A percentile compares a stretch with the other conserved stretches of the same genome.
These are phyloP conservation scores for Neotoma lepida DNA, from an alignment of 2,113 vertebrate species.

Conservation along the genomic window DNA sequence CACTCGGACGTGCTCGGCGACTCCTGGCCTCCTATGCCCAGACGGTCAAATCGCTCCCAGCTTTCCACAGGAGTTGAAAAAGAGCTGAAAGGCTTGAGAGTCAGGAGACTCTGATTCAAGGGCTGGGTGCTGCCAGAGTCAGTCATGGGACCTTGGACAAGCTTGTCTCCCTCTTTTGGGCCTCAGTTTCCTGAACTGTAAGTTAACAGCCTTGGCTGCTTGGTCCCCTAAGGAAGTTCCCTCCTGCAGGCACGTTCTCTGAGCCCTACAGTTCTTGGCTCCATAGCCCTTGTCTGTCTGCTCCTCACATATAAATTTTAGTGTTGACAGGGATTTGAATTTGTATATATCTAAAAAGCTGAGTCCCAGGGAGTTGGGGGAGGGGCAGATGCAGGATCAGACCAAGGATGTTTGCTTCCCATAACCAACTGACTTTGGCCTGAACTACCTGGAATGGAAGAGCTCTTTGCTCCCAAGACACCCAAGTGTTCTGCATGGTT, in stretches of 20 bases:
- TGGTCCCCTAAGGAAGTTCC: neutral
- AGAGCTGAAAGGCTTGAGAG: slow-evolving; percentile 48
- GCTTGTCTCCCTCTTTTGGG: neutral
- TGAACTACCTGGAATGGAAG: neutral
- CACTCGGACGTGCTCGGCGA: neutral
- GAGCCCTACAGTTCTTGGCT: neutral
- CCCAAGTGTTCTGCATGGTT: neutral
- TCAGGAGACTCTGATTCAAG: slow-evolving; percentile 31
- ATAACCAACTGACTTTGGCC: neutral
- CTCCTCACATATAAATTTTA: slow-evolving; percentile 42
- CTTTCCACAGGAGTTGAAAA: slow-evolving; percentile 63
- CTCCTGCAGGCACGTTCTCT: neutral
- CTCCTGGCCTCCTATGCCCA: slow-evolving; percentile 43
- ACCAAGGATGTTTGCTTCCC: neutral
- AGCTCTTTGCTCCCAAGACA: neutral
- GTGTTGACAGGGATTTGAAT: slow-evolving; percentile 47
- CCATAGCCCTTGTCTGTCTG: neutral
- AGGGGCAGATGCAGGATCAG: neutral
- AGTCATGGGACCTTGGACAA: neutral
- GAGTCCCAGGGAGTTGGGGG: neutral
- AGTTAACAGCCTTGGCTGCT: neutral
- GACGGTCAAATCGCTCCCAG: slow-evolving; percentile 56
- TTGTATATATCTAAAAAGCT: slow-evolving; percentile 37
- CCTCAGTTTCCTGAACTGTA: slow-evolving; percentile 34
- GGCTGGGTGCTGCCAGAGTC: neutral